Conservation (phyloP, 2,888 invertebrate species). For the Drosophila maculinotata region DNA sequence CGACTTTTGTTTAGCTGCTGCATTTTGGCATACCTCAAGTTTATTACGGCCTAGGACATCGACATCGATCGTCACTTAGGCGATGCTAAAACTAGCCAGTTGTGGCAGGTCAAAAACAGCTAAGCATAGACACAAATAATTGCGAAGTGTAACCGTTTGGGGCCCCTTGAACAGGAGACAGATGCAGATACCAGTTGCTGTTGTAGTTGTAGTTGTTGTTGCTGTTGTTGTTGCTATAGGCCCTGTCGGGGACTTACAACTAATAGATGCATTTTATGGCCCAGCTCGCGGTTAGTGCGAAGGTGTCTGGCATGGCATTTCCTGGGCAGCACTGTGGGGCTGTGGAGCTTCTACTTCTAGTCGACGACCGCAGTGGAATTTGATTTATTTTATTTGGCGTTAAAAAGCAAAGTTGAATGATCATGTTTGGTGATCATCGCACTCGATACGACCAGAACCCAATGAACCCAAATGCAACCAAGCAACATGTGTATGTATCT, state of each 20-base stretch:
- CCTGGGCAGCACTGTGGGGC: conserved; percentile 9
- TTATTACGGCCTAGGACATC: conserved; percentile 60
- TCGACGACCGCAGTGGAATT: conserved; percentile 79
- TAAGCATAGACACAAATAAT: conserved; percentile 45
- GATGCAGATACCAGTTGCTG: conserved; percentile 47
- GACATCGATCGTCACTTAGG: conserved; percentile 67
- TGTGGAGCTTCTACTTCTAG: conserved; percentile 40
- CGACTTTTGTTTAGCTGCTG: conserved; percentile 8
- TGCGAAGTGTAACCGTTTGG: conserved; percentile 63
- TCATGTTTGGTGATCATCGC: conserved; percentile 77
- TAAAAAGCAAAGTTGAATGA: conserved; percentile 80
- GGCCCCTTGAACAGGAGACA: conserved; percentile 25
- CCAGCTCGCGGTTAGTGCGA: conserved; percentile 24
- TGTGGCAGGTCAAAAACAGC: conserved; percentile 30
- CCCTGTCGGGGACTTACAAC: conserved; percentile 33
- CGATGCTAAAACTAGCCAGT: not conserved
- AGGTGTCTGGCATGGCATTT: conserved; percentile 62
- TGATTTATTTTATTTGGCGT: conserved; percentile 82
- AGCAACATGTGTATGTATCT: conserved; percentile 66
- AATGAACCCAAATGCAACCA: conserved; percentile 46
- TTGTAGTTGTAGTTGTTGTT: conserved; percentile 3
- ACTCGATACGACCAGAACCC: conserved; percentile 68
- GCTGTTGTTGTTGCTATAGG: conserved; percentile 11
- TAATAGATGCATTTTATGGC: conserved; percentile 63
- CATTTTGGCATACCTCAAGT: conserved; percentile 54